Evolutionary conservation across 2,797 vertebrate species (phyloP).

Genomic region (Prunella strophiata): DNA sequence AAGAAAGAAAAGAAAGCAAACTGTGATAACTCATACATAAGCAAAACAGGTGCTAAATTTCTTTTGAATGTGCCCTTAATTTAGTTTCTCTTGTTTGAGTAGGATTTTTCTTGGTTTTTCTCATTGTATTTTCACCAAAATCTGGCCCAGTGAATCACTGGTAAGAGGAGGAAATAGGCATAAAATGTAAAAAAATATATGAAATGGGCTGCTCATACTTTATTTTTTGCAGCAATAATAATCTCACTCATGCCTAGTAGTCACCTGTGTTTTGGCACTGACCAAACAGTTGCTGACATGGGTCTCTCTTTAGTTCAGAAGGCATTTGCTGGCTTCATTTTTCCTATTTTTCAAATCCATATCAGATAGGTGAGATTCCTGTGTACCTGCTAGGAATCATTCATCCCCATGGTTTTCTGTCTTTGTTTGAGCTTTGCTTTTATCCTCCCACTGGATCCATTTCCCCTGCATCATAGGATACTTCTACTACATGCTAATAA

Average conservation of each 20-base stretch:
- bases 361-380: neutral
- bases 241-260: neutral
- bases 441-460: neutral
- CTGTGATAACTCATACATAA: neutral
- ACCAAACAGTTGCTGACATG: neutral
- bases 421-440: neutral
- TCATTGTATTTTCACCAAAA: neutral
- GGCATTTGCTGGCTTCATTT: conserved; percentile 21
- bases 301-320: conserved; percentile 5
- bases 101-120: neutral
- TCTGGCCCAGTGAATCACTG: neutral
- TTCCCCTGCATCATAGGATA: neutral
- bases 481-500: neutral
- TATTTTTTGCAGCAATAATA: neutral
- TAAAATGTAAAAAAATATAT: too few relatives aligned
- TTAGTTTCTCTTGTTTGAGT: neutral
- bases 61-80: neutral
- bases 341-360: conserved; percentile 41
- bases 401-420: neutral
- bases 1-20: too few relatives aligned
- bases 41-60: neutral
- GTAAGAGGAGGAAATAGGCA: neutral
- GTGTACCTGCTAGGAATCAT: conserved; percentile 8
- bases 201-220: neutral
- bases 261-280: neutral